Evolutionary conservation across 2,888 invertebrate genomes (phyloP), one percentile per base, ranked within the genome.

Genomic region (Drosophila anceps): DNA sequence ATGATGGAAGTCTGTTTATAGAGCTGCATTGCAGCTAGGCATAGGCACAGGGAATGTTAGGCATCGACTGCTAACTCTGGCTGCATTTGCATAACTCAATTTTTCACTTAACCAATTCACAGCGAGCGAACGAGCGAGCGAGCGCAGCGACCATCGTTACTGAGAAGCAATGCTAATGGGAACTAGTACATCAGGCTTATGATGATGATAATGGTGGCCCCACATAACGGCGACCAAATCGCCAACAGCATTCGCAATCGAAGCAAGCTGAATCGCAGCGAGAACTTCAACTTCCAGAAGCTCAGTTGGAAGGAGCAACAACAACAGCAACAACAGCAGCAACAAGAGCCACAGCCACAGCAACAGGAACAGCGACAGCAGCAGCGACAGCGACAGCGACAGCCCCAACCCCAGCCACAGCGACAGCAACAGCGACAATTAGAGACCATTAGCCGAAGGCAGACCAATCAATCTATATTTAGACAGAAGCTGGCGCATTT

Each of bases 401-500:
- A 50, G 29, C 31, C 10, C 6, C 48, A 48, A 29, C 2, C n/a
- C 18, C 48, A 50, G 3, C 31, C 48, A 54, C 69, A 80, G 60
- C 64, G 20, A 37, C 55, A 43, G 43, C 33, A 67, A 69, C 69
- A 69, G 66, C 62, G 50, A 70, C 69, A 76, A 64, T 68, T 64
- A 58, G 60, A 64, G 46, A 60, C 50, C 48, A 53, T 77, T 68
- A 72, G 76, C 79, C 76, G 53, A 46, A 69, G 77, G 73, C 77
- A 71, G 62, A 55, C 71, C 73, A 70, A 62, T 73, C 73, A 69
- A 64, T 39, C 39, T 31, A 70, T 66, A 73, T 58, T 73, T 57
- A 64, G 46, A 37, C 62, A 54, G 73, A 82, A 83, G 58, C 86
- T 85, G 82, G 82, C 79, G 70, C 59, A 64, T 18, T 66, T 71